Base-by-base conservation (phyloP, 2,888 invertebrate genomes). In the Amphipoea oculea region DNA sequence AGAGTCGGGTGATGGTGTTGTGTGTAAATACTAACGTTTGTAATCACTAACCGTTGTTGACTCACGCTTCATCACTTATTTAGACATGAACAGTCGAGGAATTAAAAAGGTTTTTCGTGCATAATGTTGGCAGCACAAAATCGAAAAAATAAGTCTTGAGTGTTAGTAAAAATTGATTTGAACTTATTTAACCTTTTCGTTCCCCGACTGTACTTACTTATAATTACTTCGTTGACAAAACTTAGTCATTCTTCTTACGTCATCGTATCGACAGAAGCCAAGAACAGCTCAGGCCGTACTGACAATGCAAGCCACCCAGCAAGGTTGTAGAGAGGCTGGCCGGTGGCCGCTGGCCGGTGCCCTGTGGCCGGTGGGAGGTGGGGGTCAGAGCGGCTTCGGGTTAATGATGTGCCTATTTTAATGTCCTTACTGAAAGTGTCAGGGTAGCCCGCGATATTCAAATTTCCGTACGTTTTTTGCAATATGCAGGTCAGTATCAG, bases 21-120 rank as follows among this genome's bases (percentile, higher is more conserved):
- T 86, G 68, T 82, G 76, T 81, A 79, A 17, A 48, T 73, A 74
- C 81, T 79, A 79, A 79, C 73, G 23, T 73, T 79, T 81, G 73
- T 42, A 9, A 48, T 29, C 14, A 82, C 70, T 85, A 86, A 84
- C 66, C 54, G 6, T 67, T 67, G 75, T 75, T 68, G 17, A 48
- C 23, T 71, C 71, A 76, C 79, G 29, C 11, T 11, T 40, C 71
- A 79, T 68, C 20, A 73, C 42, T 65, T 74, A 65, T 42, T 66
- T 78, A 79, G 45, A 66, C 5, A 7, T 12, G 11, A 36, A 23
- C 45, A 62, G 36, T 36, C 2, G n/a, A 14, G 14, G 81, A 62
- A 67, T 81, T 20, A 9, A 29, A 40, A 62, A 9, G 5, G 12
- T 48, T 66, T 54, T n/a, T 6, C 17, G 40, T 42, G 60, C 17